These are phyloP conservation scores for Casuarius casuarius DNA, from an alignment of 2,113 vertebrate genomes.

Conservation along the genomic window DNA sequence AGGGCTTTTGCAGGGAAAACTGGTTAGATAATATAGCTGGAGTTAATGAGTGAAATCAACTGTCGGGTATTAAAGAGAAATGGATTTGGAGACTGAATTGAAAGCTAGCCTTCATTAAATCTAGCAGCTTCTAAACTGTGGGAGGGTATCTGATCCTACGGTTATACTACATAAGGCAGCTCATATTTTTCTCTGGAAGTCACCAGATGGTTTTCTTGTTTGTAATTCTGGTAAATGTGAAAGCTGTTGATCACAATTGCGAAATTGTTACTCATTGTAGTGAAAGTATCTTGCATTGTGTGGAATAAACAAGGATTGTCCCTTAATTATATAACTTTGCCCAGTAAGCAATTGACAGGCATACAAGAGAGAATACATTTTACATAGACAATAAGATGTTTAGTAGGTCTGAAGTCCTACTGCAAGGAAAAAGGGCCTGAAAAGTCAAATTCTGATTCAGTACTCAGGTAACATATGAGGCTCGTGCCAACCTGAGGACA, in stretches of 20 bases:
- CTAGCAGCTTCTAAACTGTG: neutral
- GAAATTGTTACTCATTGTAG: constrained; percentile 21
- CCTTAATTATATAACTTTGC: neutral
- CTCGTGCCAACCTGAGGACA: neutral
- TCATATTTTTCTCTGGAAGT: neutral
- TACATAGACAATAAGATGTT: neutral
- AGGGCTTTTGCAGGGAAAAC: neutral
- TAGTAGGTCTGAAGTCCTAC: neutral
- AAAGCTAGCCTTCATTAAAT: constrained; percentile 9
- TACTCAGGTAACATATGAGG: neutral
- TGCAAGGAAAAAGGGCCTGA: neutral
- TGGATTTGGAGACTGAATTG: neutral
- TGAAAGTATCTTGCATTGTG: neutral
- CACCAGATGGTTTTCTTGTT: constrained; percentile 34
- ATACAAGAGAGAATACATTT: neutral
- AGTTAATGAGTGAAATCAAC: neutral
- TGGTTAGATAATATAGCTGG: neutral
- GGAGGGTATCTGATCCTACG: neutral
- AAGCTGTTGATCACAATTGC: constrained; percentile 27
- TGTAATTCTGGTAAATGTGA: constrained; percentile 23
- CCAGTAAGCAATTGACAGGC: neutral
- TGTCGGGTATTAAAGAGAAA: neutral
- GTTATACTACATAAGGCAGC: neutral
- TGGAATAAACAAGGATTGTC: constrained; percentile 1
- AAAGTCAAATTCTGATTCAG: neutral